Base-by-base conservation (phyloP, 2,113 vertebrate genomes). In the Dicentrarchus labrax region DNA sequence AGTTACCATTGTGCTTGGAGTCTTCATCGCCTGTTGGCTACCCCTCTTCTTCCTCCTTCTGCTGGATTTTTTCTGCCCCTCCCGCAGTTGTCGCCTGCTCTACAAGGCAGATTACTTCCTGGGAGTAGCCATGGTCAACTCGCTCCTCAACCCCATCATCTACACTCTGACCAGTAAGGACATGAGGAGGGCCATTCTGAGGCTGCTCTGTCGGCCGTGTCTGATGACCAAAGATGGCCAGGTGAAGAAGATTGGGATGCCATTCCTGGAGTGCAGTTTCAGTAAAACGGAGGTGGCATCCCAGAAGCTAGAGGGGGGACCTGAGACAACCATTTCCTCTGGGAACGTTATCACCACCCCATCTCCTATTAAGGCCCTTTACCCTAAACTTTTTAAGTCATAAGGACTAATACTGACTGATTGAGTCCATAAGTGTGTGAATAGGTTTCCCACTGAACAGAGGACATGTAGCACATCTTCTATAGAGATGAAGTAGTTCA, bases 151-250 rank as follows among this genome's bases (percentile, higher is more conserved):
- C 86, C 97, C 97, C 5, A 94, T 98, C 83, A 97, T 98, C 92
- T 98, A 98, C 86, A 98, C 97, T 0, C 91, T 97, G 57, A 98
- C 96, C 76, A 98, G 95, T 88, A 95, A 93, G 59, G 97, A 98
- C 94, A 96, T 98, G 92, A 94, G 97, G 48, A 89, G 94, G 7
- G 97, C 95, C 38, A 97, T 98, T 30, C 86, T 97, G 51, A 93
- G 92, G 38, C 94, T 98, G 19, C 65, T 97, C 51, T 97, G 96
- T 88, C 95, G 92, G 50, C 91, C 94, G 0, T 96, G 96, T 62
- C 85, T 94, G 77, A 95, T 91, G 68, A 90, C 92, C 53, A 69
- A 71, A 80, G 93, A 91, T 3, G 95, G 91, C 24, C 77, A 93
- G 72, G 89, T 94, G 54, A 94, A 94, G 48, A 95, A 89, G 78